Conservation (phyloP, 1,140 invertebrate genomes). For the Tribolium castaneum region DNA sequence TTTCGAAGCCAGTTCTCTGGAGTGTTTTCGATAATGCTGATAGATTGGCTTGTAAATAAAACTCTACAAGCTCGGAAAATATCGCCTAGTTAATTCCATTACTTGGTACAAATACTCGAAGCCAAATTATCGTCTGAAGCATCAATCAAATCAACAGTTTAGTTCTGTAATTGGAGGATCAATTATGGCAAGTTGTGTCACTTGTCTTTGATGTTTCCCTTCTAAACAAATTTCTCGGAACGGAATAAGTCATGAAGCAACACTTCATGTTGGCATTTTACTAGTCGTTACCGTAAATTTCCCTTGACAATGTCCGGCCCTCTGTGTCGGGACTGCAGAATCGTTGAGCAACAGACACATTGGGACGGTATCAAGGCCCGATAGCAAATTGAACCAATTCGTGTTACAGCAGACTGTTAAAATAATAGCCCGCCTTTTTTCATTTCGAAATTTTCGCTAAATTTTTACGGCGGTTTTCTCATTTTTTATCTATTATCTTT, state of each 20-base stretch:
- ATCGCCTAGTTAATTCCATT: slow-evolving; percentile 4
- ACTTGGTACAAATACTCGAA: neutral
- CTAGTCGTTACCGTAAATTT: slow-evolving; percentile 31
- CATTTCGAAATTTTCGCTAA: neutral
- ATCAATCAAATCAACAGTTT: neutral
- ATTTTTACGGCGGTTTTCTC: neutral
- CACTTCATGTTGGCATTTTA: slow-evolving; percentile 17
- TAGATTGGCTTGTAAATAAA: slow-evolving; percentile 35
- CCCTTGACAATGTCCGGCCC: slow-evolving; percentile 38
- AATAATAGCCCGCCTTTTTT: slow-evolving; percentile 19
- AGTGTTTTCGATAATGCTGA: slow-evolving; percentile 40
- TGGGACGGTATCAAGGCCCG: slow-evolving; percentile 19
- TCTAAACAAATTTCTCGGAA: neutral
- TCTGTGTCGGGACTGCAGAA: slow-evolving; percentile 21
- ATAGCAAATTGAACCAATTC: slow-evolving; percentile 34
- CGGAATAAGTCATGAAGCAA: neutral
- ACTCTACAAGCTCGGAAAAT: slow-evolving; percentile 36
- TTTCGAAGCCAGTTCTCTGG: slow-evolving; percentile 24
- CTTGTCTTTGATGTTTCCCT: neutral
- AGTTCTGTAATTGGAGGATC: neutral
- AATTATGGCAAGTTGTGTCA: neutral
- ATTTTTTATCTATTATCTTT: slow-evolving; percentile 20
- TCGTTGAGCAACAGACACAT: slow-evolving; percentile 31
- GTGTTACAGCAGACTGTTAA: slow-evolving; percentile 26
- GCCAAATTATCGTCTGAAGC: neutral